Evolutionary conservation across 1,140 invertebrate species (phyloP), one percentile per base, ranked within the genome.

Genomic region (Uloborus diversus): DNA sequence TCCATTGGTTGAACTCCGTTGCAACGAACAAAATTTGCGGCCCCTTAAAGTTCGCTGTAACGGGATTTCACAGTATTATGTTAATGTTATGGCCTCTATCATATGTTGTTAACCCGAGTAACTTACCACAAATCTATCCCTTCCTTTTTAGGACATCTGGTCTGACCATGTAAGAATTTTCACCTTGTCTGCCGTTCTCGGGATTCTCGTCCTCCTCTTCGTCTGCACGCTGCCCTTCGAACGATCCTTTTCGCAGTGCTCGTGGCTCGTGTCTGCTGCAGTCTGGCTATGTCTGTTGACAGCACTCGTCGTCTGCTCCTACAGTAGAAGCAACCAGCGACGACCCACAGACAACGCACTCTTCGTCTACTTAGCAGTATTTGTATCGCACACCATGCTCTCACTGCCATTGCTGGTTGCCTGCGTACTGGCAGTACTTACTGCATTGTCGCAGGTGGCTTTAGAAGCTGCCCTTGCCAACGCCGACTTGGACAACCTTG

Each of bases 371-470:
- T 83, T 85, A 51, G 81, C 84, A 4, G 83, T 86, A n/a, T 85
- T 86, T 59, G 81, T 83, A 17, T 84, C 83, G 11, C 83, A 86
- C 35, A 85, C 85, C 7, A 85, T 86, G 83, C 79, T 86, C 49
- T 83, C 85, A 27, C 76, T 85, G 37, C 82, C 85, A 2, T 25
- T 81, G 33, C 53, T 76, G 7, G 66, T 82, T 1, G 83, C 85
- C 17, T 64, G 84, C 28, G 53, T 83, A 7, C 75, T 85, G 0
- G 85, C 84, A 27, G 49, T 84, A 11, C 25, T 84, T 11, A 81
- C 85, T 0, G 82, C 71, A 7, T 23, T 83, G 20, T 59, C 82
- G 14, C 85, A 86, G 57, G 71, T 86, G n/a, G 56, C 83, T 0
- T 49, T 85, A 14, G 83, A 83, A 23, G 76, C 69, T 14, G 62